Conservation (phyloP, 2,888 invertebrate genomes). For the Entomobrya proxima region DNA sequence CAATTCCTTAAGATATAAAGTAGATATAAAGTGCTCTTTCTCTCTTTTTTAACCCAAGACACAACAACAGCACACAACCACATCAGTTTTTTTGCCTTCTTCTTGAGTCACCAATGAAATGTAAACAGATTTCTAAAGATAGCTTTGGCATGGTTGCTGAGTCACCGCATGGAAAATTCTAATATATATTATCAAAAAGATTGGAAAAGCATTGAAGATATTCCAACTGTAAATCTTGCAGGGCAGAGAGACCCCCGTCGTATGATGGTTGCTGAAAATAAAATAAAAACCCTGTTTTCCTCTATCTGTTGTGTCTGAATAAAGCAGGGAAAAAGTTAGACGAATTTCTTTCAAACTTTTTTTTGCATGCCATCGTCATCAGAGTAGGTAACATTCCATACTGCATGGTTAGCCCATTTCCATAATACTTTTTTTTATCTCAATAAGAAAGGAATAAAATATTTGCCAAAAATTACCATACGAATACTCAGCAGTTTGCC, state of each 20-base stretch:
- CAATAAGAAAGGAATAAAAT: neutral
- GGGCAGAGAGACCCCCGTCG: neutral
- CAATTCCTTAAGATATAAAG: neutral
- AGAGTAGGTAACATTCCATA: neutral
- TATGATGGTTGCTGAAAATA: no score
- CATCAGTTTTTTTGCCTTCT: neutral
- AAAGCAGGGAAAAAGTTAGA: neutral
- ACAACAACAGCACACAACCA: neutral
- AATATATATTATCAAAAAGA: conserved; percentile 8
- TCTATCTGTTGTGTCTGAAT: neutral
- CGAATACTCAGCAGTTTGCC: conserved; percentile 40
- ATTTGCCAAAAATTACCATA: conserved; percentile 43
- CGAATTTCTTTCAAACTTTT: no score
- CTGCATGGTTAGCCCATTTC: neutral
- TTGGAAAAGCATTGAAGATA: neutral
- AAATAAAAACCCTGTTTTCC: no score
- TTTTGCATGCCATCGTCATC: neutral
- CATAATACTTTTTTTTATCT: conserved; percentile 31
- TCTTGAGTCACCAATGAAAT: conserved; percentile 40
- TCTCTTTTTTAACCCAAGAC: neutral
- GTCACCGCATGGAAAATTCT: conserved; percentile 42
- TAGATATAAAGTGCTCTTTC: neutral
- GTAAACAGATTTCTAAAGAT: conserved; percentile 50
- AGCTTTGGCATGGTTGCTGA: conserved; percentile 42
- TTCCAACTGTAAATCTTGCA: neutral